phyloP scores from a whole-genome alignment of 2,888 invertebrate species.

The Acronicta aceris region DNA sequence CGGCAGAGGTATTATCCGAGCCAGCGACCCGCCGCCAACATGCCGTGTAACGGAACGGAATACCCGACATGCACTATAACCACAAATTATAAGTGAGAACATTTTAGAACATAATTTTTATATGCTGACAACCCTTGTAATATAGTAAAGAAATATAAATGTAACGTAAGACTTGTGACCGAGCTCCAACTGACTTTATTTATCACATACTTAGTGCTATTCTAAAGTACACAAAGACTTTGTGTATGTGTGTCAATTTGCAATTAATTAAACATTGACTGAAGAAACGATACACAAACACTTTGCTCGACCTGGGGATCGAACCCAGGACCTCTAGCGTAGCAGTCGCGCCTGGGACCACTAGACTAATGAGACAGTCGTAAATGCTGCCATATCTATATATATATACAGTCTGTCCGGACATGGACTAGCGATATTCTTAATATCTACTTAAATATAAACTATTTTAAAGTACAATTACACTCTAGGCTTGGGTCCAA shows the following conservation, averaged over 20 bases:
- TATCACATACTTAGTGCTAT: background rate
- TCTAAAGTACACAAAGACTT: no score
- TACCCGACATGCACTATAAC: conserved; percentile 87
- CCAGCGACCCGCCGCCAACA: conserved; percentile 79
- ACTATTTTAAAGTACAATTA: no score
- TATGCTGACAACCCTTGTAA: conserved; percentile 73
- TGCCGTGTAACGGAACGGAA: conserved; percentile 86
- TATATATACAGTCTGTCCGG: no score
- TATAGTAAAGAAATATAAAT: conserved; percentile 30
- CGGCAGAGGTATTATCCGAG: conserved; percentile 73
- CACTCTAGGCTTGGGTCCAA: no score
- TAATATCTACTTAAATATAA: no score
- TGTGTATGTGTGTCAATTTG: no score
- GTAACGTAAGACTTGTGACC: conserved; percentile 3
- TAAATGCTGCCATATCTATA: no score
- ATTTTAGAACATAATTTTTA: conserved; percentile 83
- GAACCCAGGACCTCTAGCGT: no score
- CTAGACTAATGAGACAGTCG: no score
- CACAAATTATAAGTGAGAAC: conserved; percentile 89
- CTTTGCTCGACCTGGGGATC: no score
- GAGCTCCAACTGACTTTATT: conserved; percentile 5
- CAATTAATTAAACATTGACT: background rate
- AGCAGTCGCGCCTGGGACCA: no score
- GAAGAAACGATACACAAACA: background rate
- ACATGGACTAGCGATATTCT: no score